Percentiles rank a stretch among this genome's conserved stretches.
Evolutionary conservation across 1,140 invertebrate genomes (phyloP).

Genomic region (Heliconius hewitsoni): DNA sequence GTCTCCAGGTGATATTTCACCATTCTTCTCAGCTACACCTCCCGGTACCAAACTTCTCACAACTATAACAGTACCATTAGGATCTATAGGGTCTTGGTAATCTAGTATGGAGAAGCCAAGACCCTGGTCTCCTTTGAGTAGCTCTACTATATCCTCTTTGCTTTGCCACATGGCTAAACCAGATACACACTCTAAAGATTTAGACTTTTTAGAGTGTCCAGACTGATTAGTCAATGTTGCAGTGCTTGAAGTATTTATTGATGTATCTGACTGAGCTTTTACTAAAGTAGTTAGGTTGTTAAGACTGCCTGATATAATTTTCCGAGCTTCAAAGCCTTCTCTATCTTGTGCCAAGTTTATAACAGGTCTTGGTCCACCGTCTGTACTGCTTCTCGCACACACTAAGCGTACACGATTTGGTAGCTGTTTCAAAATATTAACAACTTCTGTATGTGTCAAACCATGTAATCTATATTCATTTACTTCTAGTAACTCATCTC

Average conservation of each 20-base stretch:
- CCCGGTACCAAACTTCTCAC: slow-evolving; percentile 96
- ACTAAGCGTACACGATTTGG: slow-evolving; percentile 92
- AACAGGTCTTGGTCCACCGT: slow-evolving; percentile 83
- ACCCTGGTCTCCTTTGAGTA: slow-evolving; percentile 94
- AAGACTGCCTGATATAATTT: slow-evolving; percentile 88
- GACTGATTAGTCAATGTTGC: slow-evolving; percentile 85
- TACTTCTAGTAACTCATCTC: slow-evolving; percentile 95
- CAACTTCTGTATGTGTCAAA: slow-evolving; percentile 93
- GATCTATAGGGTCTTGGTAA: slow-evolving; percentile 95
- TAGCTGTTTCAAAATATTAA: slow-evolving; percentile 93
- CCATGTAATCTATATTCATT: slow-evolving; percentile 94
- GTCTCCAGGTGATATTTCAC: slow-evolving; percentile 95
- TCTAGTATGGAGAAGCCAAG: slow-evolving; percentile 97
- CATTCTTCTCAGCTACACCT: slow-evolving; percentile 93
- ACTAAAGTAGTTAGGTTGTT: slow-evolving; percentile 87
- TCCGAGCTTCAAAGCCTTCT: slow-evolving; percentile 89
- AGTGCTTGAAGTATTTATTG: slow-evolving; percentile 88
- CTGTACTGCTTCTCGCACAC: slow-evolving; percentile 84
- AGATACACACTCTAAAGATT: slow-evolving; percentile 95
- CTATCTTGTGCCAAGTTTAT: slow-evolving; percentile 89
- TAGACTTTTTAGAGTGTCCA: slow-evolving; percentile 88
- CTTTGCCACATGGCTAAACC: slow-evolving; percentile 96
- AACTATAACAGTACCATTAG: slow-evolving; percentile 95
- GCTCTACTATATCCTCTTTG: slow-evolving; percentile 92
- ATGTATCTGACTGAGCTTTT: slow-evolving; percentile 95